Evolutionary conservation across 1,140 invertebrate genomes (phyloP), one percentile per base, ranked within the genome.

Genomic region (Bradysia coprophila): DNA sequence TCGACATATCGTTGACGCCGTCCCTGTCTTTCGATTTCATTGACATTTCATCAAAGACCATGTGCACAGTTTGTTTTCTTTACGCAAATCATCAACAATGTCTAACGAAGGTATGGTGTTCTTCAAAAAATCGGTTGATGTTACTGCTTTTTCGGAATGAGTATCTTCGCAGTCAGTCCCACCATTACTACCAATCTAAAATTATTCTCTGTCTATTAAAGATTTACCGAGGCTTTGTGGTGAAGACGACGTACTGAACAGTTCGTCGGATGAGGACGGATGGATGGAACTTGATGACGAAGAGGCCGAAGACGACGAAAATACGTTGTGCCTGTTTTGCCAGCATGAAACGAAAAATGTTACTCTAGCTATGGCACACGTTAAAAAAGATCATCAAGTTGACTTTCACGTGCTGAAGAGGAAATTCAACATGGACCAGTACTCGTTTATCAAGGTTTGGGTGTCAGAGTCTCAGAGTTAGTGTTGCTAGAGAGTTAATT

Each of bases 401-500:
- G 72, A 80, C 59, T 66, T 93, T 19, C 54, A 64, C 13, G 55
- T 62, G 18, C 64, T 86, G 28, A 80, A 81, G 57, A 54, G 57
- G 1, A 79, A 73, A 48, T 75, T 78, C 51, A 69, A 69, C 44
- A 73, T 92, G 66, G 85, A 91, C 55, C 78, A 76, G 51, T 85
- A 89, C 60, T 77, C 75, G 0, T 92, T 81, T 48, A 89, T 92
- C 16, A 88, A 61, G 18, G 40, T 45, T 3, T 4, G 5, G 33
- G 6, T 13, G 10, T 41, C 11, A 24, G 16, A 2, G 15, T 13
- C 21, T 22, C 5, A 8, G 6, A 32, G 3, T 4, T 33, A 18
- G 3, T 23, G 23, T 13, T 37, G 33, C 6, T 18, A 18, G 21
- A n/a, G 2, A 21, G 23, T 21, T 24, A 4, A 22, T 2, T 4